Evolutionary conservation across 2,888 invertebrate species (phyloP), one percentile per base, ranked within the genome.

Genomic region (Trichopoda pennipes): DNA sequence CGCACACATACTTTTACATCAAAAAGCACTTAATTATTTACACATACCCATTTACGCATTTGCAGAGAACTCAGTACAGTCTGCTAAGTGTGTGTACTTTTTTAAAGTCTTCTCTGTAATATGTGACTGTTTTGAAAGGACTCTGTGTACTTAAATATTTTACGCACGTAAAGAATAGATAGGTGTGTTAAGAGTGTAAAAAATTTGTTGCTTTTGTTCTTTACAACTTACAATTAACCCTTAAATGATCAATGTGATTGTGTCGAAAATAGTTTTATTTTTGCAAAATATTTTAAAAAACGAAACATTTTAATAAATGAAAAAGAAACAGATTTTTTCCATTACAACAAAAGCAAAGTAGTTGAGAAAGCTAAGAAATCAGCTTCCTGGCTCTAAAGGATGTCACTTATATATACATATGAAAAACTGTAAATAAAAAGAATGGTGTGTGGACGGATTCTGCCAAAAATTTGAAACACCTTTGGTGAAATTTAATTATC

Each of bases 131-230:
- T 21, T 19, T 21, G 1, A 35, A 56, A 69, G 19, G 69, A 56
- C 69, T 69, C 19, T 8, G 42, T 14, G 14, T 42, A 28, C 42
- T 55, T 47, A 6, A 17, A 19, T 42, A 23, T 16, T n/a, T 17
- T 19, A n/a, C 4, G 19, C 38, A n/a, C 49, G 10, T 16, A 23
- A 1, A 49, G 12, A 14, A 63, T 68, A 73, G 56, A 72, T 70
- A 76, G 79, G 79, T 75, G 82, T 82, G 42, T 61, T 60, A 61
- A 51, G 66, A 77, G 63, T 63, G 38, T 44, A 42, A 55, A 56
- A 76, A 63, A 75, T 72, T 70, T 72, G 61, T 75, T 61, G 49
- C 23, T 56, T 72, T n/a, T 49, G 75, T 75, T 55, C 75, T 75
- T 21, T 35, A 17, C 17, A 19, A 44, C 3, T 19, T 60, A n/a